Percentiles rank a stretch among this genome's conserved stretches.
Evolutionary conservation across 2,888 invertebrate species (phyloP).

Genomic region (Pterostichus niger): DNA sequence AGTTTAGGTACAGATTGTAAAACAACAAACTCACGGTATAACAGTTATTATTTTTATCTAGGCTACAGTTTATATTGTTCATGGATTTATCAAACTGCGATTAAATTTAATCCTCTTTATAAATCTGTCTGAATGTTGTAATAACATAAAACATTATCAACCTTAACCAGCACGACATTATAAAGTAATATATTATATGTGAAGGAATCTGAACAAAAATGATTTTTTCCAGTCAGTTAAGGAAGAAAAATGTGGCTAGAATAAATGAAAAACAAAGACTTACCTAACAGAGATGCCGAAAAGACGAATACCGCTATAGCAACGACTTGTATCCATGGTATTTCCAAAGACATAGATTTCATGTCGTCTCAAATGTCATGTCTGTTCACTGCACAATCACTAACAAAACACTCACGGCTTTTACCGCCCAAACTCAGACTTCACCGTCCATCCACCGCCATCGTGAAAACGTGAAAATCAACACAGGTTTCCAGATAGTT

Average conservation of each 20-base stretch:
- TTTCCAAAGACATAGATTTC: conserved; percentile 74
- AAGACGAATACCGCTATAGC: conserved; percentile 47
- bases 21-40: too few relatives aligned
- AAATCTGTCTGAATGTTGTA: too few relatives aligned
- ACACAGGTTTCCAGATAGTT: conserved; percentile 11
- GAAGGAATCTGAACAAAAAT: neutral
- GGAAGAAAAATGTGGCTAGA: too few relatives aligned
- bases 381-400: conserved; percentile 70
- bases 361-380: conserved; percentile 76
- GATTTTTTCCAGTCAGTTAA: too few relatives aligned
- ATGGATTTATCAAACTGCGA: too few relatives aligned
- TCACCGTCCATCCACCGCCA: conserved; percentile 20
- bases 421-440: conserved; percentile 19
- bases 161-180: too few relatives aligned
- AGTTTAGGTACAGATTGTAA: too few relatives aligned
- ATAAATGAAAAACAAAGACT: conserved; percentile 9
- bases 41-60: too few relatives aligned
- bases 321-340: conserved; percentile 74
- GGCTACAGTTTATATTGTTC: too few relatives aligned
- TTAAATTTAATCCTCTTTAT: too few relatives aligned
- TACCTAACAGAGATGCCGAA: conserved; percentile 46
- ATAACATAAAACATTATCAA: too few relatives aligned
- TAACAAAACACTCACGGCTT: conserved; percentile 51
- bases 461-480: conserved; percentile 14
- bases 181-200: too few relatives aligned